Evolutionary conservation across 2,888 invertebrate species (phyloP).

Genomic region (Caenorhabditis sp.): DNA sequence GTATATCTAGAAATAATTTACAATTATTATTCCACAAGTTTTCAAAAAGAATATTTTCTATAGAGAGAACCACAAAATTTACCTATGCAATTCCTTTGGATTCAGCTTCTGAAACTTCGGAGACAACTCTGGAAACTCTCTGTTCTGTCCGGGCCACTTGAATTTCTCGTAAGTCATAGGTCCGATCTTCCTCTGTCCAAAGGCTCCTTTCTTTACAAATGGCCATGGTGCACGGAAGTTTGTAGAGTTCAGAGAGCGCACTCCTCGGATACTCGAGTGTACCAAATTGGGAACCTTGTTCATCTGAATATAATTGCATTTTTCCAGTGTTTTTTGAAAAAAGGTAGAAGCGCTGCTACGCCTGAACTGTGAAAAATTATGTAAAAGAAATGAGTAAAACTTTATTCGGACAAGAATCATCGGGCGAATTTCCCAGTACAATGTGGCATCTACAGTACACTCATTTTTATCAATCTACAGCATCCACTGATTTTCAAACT

Average conservation of each 20-base stretch:
- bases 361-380: not conserved
- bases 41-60: not conserved
- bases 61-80: not conserved
- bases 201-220: conserved; percentile 80
- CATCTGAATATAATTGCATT: too few species aligned
- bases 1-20: conserved; percentile 72
- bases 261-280: conserved; percentile 64
- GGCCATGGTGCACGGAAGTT: conserved; percentile 81
- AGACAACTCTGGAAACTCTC: conserved; percentile 80
- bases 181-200: conserved; percentile 80
- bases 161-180: conserved; percentile 75
- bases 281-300: conserved; percentile 19
- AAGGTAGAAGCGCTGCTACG: not conserved
- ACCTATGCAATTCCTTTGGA: conserved; percentile 72
- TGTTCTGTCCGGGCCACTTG: conserved; percentile 79
- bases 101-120: conserved; percentile 80
- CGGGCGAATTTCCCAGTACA: not conserved
- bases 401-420: not conserved
- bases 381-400: not conserved
- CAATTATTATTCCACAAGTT: not conserved
- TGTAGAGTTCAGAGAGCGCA: conserved; percentile 73
- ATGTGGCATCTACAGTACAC: not conserved
- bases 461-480: not conserved
- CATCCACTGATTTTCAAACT: not conserved
- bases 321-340: too few species aligned